Evolutionary conservation across 2,113 vertebrate genomes (phyloP), one percentile per base, ranked within the genome.

Genomic region (Leucoraja erinaceus): DNA sequence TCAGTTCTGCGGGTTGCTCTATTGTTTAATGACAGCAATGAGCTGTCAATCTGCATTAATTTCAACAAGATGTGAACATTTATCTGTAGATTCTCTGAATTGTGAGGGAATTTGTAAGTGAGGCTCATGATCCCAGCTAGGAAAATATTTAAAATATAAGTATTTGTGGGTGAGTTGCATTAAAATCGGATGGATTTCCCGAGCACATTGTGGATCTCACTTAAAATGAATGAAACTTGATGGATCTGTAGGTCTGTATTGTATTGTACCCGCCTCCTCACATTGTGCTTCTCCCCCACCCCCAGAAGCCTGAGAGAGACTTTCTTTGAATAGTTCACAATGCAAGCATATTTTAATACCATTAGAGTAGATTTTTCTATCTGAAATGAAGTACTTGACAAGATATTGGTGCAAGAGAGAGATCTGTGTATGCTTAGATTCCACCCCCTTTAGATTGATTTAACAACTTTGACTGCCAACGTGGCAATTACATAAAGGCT

Each of bases 401-500:
- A 14, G 59, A 88, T 31, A 33, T 61, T 63, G 59, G 61, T 31
- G 28, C 31, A 16, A n/a, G 28, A 5, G 28, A 7, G 25, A 2
- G 59, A 88, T 63, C 63, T 88, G 59, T 31, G 2, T 88, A 25
- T 47, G 66, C 68, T 74, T 10, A 91, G 88, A 91, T 91, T 91
- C 88, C 88, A 70, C n/a, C 28, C 28, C 18, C 88, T 72, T 72
- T 66, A 72, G 33, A 33, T 91, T 72, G 22, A 72, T 91, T 47
- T 91, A 72, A 91, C 33, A 25, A 28, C 66, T 72, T 72, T 12
- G 20, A 90, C 61, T 90, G 90, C 90, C 90, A 91, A 91, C 66
- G 66, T 72, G 66, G 66, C 66, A 91, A 68, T 91, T 33, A 54
- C 90, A 47, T 66, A 91, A 38, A 72, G 28, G 68, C 90, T 91